Base-by-base conservation (phyloP, 2,888 invertebrate species). In the Pomacea canaliculata region DNA sequence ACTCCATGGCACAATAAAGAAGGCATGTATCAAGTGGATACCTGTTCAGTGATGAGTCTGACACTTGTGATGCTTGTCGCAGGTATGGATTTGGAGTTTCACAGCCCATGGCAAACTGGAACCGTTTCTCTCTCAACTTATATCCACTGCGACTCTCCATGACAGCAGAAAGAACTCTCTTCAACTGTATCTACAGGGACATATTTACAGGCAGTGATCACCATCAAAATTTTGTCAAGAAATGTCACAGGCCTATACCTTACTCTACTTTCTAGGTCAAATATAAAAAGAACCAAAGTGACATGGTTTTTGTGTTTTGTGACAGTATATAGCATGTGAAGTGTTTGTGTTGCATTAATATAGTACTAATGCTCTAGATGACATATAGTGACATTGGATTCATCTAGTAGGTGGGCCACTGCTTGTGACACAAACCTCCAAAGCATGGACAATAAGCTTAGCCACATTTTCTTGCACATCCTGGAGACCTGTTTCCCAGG, bases 401-500 rank as follows among this genome's bases (percentile, higher is more conserved):
- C 37, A 37, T 37, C 37, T 37, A 37, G 37, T 5, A 37, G 37
- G 37, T 37, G 37, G 37, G 37, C 37, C 37, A 37, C 37, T 37
- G 5, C 37, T 37, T 37, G 37, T 37, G 37, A 37, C 51, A 56
- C 51, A 13, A 16, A 93, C 93, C 91, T 95, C 94, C 1, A 96
- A 94, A 2, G 96, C 95, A 68, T 94, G 93, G 63, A 96, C 94
- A 71, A 97, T 93, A n/a, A 96, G 92, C 80, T 95, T 95, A 0
- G 96, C 95, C 8, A 96, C 95, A 80, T 93, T 94, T 80, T 96
- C 95, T 7, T 95, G 95, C 12, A 96, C 95, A 72, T 88, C 88
- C 83, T 96, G 94, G 66, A 97, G 92, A 0, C 96, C 96, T 71
- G 94, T 93, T 87, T 97, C 96, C 97, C 97, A 97, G 10, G 96